phyloP scores from a whole-genome alignment of 1,140 invertebrate genomes.

The Neotoxoptera formosana region DNA sequence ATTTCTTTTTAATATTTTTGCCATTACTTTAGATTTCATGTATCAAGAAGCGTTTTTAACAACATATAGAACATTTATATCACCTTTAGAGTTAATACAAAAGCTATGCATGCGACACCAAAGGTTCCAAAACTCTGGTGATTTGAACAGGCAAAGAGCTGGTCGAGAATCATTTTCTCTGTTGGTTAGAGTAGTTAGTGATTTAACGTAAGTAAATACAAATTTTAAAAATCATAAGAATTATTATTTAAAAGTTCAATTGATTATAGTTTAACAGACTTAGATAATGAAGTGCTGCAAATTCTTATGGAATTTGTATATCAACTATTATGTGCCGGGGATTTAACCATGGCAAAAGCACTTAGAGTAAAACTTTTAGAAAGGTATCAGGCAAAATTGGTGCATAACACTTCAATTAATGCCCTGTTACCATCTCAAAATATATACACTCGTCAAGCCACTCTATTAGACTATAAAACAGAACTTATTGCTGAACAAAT shows the following conservation, averaged over 20 bases:
- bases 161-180: conserved; percentile 87
- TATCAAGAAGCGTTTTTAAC: conserved; percentile 97
- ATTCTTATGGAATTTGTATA: conserved; percentile 91
- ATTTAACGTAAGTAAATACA: conserved; percentile 78
- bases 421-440: conserved; percentile 62
- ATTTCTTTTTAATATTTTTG: conserved; percentile 61
- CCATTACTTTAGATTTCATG: conserved; percentile 77
- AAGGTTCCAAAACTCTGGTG: conserved; percentile 79
- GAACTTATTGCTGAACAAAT: conserved; percentile 95
- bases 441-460: conserved; percentile 68
- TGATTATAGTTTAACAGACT: conserved; percentile 77
- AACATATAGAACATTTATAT: conserved; percentile 94
- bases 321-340: conserved; percentile 83
- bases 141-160: conserved; percentile 77
- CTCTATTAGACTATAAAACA: conserved; percentile 91
- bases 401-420: conserved; percentile 64
- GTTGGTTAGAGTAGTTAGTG: conserved; percentile 89
- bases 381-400: conserved; percentile 78
- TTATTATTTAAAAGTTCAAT: conserved; percentile 33
- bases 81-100: conserved; percentile 84
- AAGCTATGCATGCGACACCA: conserved; percentile 88
- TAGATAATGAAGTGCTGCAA: conserved; percentile 77
- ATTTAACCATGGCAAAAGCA: conserved; percentile 87
- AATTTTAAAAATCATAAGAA: background rate
- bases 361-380: conserved; percentile 89